Evolutionary conservation across 2,888 invertebrate species (phyloP).

Genomic region (Xestoiulus laeticollis): DNA sequence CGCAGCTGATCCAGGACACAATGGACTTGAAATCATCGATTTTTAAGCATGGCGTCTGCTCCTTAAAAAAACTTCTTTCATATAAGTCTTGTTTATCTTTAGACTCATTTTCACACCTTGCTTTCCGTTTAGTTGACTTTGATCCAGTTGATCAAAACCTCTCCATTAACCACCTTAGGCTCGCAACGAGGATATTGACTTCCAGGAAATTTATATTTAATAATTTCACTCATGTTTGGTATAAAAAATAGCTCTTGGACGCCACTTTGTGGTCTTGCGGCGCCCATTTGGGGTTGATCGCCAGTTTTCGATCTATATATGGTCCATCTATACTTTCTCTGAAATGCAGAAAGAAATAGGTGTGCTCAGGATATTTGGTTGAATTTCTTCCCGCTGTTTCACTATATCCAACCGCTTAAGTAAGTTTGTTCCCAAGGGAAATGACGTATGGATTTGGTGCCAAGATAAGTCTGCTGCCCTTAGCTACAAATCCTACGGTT

Average conservation of each 20-base stretch:
- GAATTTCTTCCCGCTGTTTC: background rate
- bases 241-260: background rate
- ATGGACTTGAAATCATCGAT: conserved; percentile 20
- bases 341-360: background rate
- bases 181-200: background rate
- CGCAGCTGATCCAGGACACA: background rate
- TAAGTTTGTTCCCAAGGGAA: background rate
- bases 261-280: background rate
- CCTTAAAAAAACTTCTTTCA: background rate
- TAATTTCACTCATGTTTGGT: background rate
- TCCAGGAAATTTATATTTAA: background rate
- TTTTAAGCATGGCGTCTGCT: conserved; percentile 25
- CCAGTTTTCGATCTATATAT: background rate
- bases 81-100: background rate
- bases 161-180: background rate
- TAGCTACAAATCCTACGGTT: background rate
- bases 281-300: background rate
- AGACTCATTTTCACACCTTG: background rate
- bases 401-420: background rate
- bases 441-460: background rate
- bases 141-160: background rate
- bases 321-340: background rate
- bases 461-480: conserved; percentile 2
- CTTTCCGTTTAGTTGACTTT: background rate
- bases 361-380: no score